Conservation (phyloP, 2,797 vertebrate species). For the Lerista edwardsae region DNA sequence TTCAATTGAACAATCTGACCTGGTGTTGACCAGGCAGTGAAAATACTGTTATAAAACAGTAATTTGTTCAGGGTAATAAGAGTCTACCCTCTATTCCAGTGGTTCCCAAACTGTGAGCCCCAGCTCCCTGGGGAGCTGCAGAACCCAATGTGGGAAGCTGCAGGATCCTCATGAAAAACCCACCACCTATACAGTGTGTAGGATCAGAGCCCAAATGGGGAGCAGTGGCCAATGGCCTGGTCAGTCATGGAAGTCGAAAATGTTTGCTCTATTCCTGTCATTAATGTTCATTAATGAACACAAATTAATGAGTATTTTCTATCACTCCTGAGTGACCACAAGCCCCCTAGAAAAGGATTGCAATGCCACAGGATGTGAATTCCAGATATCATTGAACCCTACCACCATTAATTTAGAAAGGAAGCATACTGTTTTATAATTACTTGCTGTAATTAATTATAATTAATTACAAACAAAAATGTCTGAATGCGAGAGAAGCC, state of each 20-base stretch:
- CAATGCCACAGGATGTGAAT: not conserved
- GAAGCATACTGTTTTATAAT: too few species aligned
- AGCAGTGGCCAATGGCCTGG: too few species aligned
- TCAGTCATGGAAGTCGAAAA: too few species aligned
- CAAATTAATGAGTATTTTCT: not conserved
- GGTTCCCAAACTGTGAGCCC: too few species aligned
- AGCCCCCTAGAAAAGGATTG: not conserved
- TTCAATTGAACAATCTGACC: not conserved
- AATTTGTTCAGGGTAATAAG: not conserved
- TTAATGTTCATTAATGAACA: not conserved
- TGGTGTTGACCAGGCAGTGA: not conserved
- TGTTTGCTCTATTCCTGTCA: not conserved
- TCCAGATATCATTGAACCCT: not conserved
- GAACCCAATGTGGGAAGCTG: too few species aligned
- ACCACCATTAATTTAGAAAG: not conserved
- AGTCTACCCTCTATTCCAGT: not conserved
- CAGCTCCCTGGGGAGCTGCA: too few species aligned
- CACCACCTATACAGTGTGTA: too few species aligned
- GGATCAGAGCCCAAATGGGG: too few species aligned
- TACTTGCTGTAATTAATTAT: too few species aligned
- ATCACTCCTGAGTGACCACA: not conserved
- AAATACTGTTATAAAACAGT: not conserved
- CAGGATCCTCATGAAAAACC: too few species aligned
- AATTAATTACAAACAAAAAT: not conserved
- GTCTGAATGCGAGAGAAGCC: too few species aligned